These are phyloP conservation scores for Monomorium pharaonis DNA, from an alignment of 1,140 invertebrate species.

Conservation along the genomic window DNA sequence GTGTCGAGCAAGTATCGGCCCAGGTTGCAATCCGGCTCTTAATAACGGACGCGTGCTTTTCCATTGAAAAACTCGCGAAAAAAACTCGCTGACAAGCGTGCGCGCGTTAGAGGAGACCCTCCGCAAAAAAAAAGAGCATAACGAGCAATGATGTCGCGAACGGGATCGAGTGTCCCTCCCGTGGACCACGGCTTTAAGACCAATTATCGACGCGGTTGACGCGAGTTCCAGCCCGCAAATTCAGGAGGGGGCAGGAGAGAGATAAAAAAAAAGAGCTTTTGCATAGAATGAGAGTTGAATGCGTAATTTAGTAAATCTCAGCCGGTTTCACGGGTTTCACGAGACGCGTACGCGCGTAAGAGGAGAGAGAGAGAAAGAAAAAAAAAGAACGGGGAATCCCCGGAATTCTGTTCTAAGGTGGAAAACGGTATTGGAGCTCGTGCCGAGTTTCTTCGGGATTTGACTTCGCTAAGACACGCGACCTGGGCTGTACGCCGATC, in stretches of 20 bases:
- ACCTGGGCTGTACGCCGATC: conserved; percentile 1
- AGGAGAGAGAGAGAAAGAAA: too few relatives aligned
- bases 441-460: background rate
- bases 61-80: conserved; percentile 59
- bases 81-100: conserved; percentile 26
- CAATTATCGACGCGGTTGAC: conserved; percentile 18
- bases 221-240: background rate
- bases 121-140: conserved; percentile 45
- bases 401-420: background rate
- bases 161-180: background rate
- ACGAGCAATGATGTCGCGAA: conserved; percentile 44
- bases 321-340: background rate
- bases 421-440: background rate
- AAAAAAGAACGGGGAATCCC: too few relatives aligned
- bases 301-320: background rate
- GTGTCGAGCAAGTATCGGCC: background rate
- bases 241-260: background rate
- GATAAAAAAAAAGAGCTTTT: background rate
- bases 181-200: conserved; percentile 4
- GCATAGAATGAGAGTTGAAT: background rate
- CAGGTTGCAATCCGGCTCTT: conserved; percentile 25
- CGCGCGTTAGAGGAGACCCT: conserved; percentile 11
- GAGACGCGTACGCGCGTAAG: background rate
- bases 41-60: conserved; percentile 55
- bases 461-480: conserved; percentile 2